Evolutionary conservation across 2,113 vertebrate genomes (phyloP), one percentile per base, ranked within the genome.

Genomic region (Gasterosteus aculeatus): DNA sequence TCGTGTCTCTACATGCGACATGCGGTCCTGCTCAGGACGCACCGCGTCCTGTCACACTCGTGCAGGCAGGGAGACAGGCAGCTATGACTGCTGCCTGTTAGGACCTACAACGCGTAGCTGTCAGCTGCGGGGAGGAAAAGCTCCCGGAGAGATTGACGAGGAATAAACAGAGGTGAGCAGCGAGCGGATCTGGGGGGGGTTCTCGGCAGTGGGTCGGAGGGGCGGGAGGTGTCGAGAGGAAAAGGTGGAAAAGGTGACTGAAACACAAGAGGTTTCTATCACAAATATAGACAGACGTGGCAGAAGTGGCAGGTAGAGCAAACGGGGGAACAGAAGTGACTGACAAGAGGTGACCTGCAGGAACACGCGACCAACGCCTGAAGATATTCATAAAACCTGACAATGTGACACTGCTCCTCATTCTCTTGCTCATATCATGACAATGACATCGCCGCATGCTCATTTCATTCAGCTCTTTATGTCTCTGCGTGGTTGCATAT

Each of bases 31-130:
- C 47, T 35, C 78, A 51, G 46, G 75, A 80, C 70, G 39, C 61
- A 51, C 31, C 42, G 9, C 66, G 79, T 81, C 67, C 58, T 84
- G 81, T 86, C 83, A 83, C 67, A 74, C 68, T 69, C 38, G 69
- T 61, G 49, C 10, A 74, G 65, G 31, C 83, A 67, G 62, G 10
- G 22, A 71, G 82, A 85, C 77, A 61, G 80, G 80, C 86, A 76
- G 87, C 74, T 66, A 72, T 81, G 80, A 89, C 82, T 82, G 83
- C 86, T 57, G 61, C 57, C 83, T 90, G 90, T 87, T 89, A 89
- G 78, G 78, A 57, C 80, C 64, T 74, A 77, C 70, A 75, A 73
- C 19, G 9, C 47, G 19, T 33, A 80, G 64, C 86, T 89, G 88
- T 89, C 88, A 89, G 84, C 58, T 18, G 4, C 7, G 3, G 56